Base-by-base conservation (phyloP, 2,797 vertebrate species). In the Heterohyrax brucei region DNA sequence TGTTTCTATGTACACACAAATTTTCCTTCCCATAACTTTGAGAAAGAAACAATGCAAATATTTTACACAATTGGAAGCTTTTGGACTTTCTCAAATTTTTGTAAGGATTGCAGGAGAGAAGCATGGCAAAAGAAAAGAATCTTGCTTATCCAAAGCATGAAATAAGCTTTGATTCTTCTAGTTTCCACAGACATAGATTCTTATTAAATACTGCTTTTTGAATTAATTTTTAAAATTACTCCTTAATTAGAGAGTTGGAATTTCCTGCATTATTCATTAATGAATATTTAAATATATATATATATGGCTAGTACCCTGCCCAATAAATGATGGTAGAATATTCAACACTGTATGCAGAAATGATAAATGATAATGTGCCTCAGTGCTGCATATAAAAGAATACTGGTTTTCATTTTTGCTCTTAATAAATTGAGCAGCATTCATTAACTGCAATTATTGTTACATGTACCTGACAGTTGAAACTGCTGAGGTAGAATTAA, bases 391-490 rank as follows among this genome's bases (percentile, higher is more conserved):
- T 93, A 64, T 86, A 53, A 91, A 96, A 92, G 56, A 95, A 95
- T 78, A 73, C 89, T 81, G 91, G 91, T 79, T 97, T 97, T 97
- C 95, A 86, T 95, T 94, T 94, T 90, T 86, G 61, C 80, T 44
- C 79, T 96, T 96, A 97, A 97, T 97, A 96, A 96, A 97, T 91
- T 95, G 94, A 95, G 78, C 91, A 90, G 92, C 87, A 75, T 96
- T 98, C 94, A 97, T 97, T 96, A 97, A 91, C 87, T 94, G 80
- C 97, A 96, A 97, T 97, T 97, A 96, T 91, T 87, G 94, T 95
- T 97, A 97, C 78, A 59, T 72, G 87, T 89, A 83, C 89, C 94
- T 97, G 96, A 97, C 96, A 97, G 95, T 82, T 95, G 95, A 91
- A 97, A 94, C 94, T 97, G 95, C 97, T 83, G 96, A 96, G 78